Percentiles rank a stretch among this genome's conserved stretches.
These are phyloP conservation scores for Notiomystis cincta DNA, from an alignment of 2,113 vertebrate genomes.

Conservation along the genomic window DNA sequence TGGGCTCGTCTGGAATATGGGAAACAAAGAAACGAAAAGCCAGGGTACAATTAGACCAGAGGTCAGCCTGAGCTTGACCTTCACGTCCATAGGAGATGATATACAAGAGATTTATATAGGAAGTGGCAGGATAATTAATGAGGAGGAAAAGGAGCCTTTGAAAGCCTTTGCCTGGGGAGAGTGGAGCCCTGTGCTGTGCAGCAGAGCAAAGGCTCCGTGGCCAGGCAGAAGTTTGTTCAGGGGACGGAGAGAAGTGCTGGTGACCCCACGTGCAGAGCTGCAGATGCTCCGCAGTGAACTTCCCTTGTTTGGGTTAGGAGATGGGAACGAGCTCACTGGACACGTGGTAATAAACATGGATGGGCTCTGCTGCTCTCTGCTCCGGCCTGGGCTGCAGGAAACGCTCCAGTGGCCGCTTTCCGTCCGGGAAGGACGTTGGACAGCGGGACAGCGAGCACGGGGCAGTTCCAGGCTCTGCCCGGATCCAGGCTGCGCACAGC, in stretches of 20 bases:
- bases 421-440: fast-evolving
- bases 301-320: neutral
- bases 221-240: neutral
- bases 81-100: slow-evolving; percentile 5
- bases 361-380: neutral
- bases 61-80: slow-evolving; percentile 4
- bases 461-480: neutral
- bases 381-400: neutral
- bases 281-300: neutral
- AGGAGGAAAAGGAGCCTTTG: neutral
- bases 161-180: neutral
- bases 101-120: neutral
- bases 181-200: neutral
- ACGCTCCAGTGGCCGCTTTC: neutral
- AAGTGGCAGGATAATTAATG: neutral
- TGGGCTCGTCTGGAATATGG: neutral
- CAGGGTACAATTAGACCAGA: neutral
- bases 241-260: neutral
- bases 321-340: neutral
- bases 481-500: neutral
- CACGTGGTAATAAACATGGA: neutral
- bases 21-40: neutral
- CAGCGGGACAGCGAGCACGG: neutral
- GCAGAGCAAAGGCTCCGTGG: neutral
- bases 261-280: neutral